A percentile compares a stretch with the other conserved stretches of the same genome.
Conservation (phyloP, 2,888 invertebrate species). For the Octodonta nipae region DNA sequence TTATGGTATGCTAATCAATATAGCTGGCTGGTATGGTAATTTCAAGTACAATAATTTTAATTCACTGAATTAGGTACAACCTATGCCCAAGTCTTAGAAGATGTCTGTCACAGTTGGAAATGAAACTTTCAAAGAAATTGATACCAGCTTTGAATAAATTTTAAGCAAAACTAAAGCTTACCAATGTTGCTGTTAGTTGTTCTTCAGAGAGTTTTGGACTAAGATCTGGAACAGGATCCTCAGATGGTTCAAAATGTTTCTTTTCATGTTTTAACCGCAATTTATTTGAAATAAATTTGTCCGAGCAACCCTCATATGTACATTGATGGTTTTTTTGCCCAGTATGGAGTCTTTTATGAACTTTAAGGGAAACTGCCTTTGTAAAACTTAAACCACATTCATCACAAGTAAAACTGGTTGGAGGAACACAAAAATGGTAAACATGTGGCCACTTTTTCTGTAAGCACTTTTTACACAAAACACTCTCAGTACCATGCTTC, state of each 20-base stretch:
- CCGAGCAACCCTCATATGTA: slow-evolving; percentile 53
- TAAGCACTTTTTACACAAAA: slow-evolving; percentile 68
- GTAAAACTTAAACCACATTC: slow-evolving; percentile 65
- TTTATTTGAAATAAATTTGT: slow-evolving; percentile 71
- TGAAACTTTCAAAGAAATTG: no score
- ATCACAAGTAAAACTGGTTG: slow-evolving; percentile 63
- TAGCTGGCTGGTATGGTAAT: no score
- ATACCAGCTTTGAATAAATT: no score
- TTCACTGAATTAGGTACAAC: no score
- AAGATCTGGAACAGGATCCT: no score
- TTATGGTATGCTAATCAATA: no score
- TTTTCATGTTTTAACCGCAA: slow-evolving; percentile 58
- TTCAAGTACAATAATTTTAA: no score
- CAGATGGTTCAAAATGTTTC: slow-evolving; percentile 41
- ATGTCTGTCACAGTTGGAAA: no score
- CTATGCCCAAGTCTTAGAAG: no score
- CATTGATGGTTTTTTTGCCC: slow-evolving; percentile 59
- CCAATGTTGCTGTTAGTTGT: no score
- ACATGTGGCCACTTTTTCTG: slow-evolving; percentile 88
- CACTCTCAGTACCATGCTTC: slow-evolving; percentile 85
- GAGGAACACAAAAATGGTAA: slow-evolving; percentile 80
- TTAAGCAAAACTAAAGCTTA: no score
- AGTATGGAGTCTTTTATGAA: slow-evolving; percentile 66
- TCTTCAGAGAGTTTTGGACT: no score
- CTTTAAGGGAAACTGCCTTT: slow-evolving; percentile 65